Base-by-base conservation (phyloP, 35 echinoderm and acorn worm species). In the Chiridota heheva region DNA sequence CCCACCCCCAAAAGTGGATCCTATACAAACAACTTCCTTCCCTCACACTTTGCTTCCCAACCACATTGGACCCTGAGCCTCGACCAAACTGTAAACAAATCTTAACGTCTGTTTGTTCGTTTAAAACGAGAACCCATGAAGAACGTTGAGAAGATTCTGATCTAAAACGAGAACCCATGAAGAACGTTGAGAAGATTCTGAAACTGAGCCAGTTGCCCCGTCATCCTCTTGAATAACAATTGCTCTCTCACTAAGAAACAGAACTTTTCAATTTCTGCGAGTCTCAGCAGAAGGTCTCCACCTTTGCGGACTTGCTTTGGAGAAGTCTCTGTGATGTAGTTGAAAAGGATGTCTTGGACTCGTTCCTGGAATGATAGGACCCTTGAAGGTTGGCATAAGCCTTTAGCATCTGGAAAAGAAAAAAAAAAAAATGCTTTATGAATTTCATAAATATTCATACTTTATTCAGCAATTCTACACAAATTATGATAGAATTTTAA, bases 221-320 rank as follows among this genome's bases (percentile, higher is more conserved):
- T 58, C 33, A 78, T 5, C 3, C 40, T 60, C n/a, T 62, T 33
- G 55, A 60, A 78, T 38, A 62, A 60, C 51, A 78, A 17, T 28
- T 78, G 53, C 36, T 78, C 75, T 16, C 62, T 29, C 5, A 78
- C 51, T 0, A 78, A 6, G 20, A 40, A 57, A 43, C 75, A 78
- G 24, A 78, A 35, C 55, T 78, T 78, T 28, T 78, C 75, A n/a
- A 78, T 78, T 42, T 78, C 75, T 25, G 75, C 75, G 33, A 78
- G 43, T 25, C 33, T 58, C 34, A 78, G 75, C 3, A 78, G 20
- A 40, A 78, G 58, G 55, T 78, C 75, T 1, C 75, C 75, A 13
- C 58, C 53, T 20, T 58, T 34, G 40, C 75, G 24, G 55, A 39
- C 29, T 22, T 78, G 58, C 36, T 29, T 12, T 8, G 53, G 10